Evolutionary conservation across 2,113 vertebrate genomes (phyloP).

Genomic region (Ameiurus melas): DNA sequence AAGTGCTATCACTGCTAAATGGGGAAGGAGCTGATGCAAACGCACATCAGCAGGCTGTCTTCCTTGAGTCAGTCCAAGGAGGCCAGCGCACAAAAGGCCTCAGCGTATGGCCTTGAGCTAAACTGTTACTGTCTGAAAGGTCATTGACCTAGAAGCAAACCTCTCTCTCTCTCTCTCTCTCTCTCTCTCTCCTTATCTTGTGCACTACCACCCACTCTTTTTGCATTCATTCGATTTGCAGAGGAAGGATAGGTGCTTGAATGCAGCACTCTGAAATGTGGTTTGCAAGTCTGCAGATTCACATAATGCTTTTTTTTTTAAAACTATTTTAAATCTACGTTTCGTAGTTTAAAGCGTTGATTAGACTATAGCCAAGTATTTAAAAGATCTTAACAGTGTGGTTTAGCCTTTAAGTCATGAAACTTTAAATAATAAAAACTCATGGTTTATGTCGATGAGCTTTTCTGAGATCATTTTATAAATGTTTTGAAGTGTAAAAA

Average conservation of each 20-base stretch:
- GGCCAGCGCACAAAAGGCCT: slow-evolving; percentile 24
- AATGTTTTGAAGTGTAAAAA: background rate
- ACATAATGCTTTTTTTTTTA: background rate
- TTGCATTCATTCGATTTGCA: slow-evolving; percentile 53
- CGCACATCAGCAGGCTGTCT: slow-evolving; percentile 54
- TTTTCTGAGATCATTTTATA: background rate
- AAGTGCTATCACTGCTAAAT: slow-evolving; percentile 61
- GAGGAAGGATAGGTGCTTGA: slow-evolving; percentile 50
- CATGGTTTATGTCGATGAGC: background rate
- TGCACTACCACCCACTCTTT: slow-evolving; percentile 60
- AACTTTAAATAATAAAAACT: background rate
- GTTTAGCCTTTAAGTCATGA: background rate
- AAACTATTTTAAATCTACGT: slow-evolving; percentile 23
- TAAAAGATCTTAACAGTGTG: background rate
- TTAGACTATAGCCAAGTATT: too few relatives aligned
- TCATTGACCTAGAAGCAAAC: slow-evolving; percentile 60
- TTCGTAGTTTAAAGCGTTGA: background rate
- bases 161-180: slow-evolving; percentile 41
- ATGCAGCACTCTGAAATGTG: slow-evolving; percentile 45
- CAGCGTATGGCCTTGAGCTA: slow-evolving; percentile 56
- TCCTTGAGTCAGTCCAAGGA: slow-evolving; percentile 48
- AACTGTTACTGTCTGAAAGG: slow-evolving; percentile 60
- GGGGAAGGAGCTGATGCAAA: slow-evolving; percentile 48
- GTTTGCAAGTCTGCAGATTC: slow-evolving; percentile 53
- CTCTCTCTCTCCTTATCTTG: slow-evolving; percentile 58